These are phyloP conservation scores for Phalacrocorax carbo DNA, from an alignment of 2,113 vertebrate species.

Conservation along the genomic window DNA sequence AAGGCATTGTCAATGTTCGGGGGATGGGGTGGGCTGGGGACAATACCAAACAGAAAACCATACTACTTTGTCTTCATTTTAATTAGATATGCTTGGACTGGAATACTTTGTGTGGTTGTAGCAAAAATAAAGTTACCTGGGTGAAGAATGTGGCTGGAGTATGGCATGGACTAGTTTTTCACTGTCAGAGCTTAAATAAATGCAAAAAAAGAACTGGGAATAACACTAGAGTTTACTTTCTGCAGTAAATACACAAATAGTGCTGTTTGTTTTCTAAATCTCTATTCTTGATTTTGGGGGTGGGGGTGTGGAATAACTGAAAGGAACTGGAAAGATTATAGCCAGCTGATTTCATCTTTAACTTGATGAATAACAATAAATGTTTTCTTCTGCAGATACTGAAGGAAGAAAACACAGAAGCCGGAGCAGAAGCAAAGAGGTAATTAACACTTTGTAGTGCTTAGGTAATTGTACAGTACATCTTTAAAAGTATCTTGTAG, in stretches of 20 bases:
- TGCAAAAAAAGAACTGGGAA: not conserved
- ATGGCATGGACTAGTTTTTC: not conserved
- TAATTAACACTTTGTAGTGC: constrained; percentile 89
- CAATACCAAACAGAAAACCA: not conserved
- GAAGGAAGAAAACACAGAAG: constrained; percentile 90
- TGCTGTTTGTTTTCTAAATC: not conserved
- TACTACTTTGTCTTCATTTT: not conserved
- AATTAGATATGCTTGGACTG: not conserved
- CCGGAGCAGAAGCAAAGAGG: constrained; percentile 99
- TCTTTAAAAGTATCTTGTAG: constrained; percentile 74
- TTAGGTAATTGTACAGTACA: constrained; percentile 78
- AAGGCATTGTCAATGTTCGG: not conserved
- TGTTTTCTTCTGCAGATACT: constrained; percentile 65
- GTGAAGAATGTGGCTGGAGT: not conserved
- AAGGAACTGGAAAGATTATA: not conserved
- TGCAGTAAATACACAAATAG: not conserved
- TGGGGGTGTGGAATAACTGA: not conserved
- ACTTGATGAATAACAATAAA: not conserved
- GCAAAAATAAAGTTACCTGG: not conserved
- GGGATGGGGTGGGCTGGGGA: rapidly evolving
- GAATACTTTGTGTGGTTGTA: not conserved
- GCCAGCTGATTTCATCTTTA: not conserved
- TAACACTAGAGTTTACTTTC: not conserved
- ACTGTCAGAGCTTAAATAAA: not conserved
- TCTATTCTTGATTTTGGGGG: not conserved